Evolutionary conservation across 2,888 invertebrate species (phyloP).

Genomic region (Pachycephus smyrnensis): DNA sequence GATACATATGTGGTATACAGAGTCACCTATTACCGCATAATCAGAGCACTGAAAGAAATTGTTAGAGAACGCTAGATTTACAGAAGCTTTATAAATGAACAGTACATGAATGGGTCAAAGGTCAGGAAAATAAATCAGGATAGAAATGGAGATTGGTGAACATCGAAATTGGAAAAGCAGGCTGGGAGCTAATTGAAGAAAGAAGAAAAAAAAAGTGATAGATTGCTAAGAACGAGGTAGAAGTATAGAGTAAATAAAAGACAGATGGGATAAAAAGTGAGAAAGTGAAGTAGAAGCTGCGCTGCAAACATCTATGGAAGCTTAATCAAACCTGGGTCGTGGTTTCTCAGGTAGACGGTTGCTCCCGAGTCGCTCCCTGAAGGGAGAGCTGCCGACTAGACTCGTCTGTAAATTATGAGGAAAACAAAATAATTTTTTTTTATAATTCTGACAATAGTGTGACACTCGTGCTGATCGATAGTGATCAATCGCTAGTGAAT

Average conservation of each 20-base stretch:
- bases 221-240: neutral
- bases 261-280: slow-evolving; percentile 32
- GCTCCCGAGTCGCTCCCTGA: slow-evolving; percentile 90
- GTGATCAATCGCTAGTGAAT: slow-evolving; percentile 34
- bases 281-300: slow-evolving; percentile 47
- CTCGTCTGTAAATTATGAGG: slow-evolving; percentile 70
- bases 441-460: neutral
- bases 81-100: neutral
- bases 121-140: neutral
- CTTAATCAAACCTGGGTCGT: slow-evolving; percentile 81
- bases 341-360: slow-evolving; percentile 85
- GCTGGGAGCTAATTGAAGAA: neutral
- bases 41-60: neutral
- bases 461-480: slow-evolving; percentile 10
- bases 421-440: slow-evolving; percentile 23
- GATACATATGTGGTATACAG: neutral
- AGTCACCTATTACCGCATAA: neutral
- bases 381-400: slow-evolving; percentile 80
- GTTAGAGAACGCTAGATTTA: neutral
- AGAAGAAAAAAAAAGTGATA: neutral
- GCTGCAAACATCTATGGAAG: slow-evolving; percentile 42
- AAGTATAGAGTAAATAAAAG: slow-evolving; percentile 36
- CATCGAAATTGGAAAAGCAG: neutral
- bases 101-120: neutral
- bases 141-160: neutral